Evolutionary conservation across 2,888 invertebrate genomes (phyloP), one percentile per base, ranked within the genome.

Genomic region (Drosophila recens): DNA sequence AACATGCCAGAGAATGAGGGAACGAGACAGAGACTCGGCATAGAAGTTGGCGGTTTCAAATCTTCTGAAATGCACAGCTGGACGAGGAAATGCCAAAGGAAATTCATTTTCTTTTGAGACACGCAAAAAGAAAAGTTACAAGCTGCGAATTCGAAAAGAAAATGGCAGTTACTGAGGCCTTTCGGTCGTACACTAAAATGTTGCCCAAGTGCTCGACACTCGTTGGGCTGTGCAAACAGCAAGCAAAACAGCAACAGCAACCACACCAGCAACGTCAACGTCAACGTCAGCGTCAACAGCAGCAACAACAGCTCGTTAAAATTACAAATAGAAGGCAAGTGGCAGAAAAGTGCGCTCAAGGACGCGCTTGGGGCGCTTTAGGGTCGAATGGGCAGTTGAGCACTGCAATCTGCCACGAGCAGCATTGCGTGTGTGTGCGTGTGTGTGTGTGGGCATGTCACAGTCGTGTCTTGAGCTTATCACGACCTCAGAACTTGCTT

Each of bases 301-400:
- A 8, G 8, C 40, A 64, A 36, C 34, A 48, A 38, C 59, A 52
- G 78, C 83, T 82, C 78, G 83, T 82, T 82, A 83, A 83, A 82
- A 83, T 80, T 87, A 87, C 86, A 86, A 89, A 86, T 89, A 85
- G 85, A 85, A 84, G 85, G 80, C 85, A 87, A 89, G 86, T 86
- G 89, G 82, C 86, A 85, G 82, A 79, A 87, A 89, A 87, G 89
- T 85, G 69, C 85, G 89, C 88, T 87, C 88, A 86, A 86, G 86
- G 89, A 89, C 86, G 70, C 81, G 75, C 73, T 86, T 74, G 79
- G 57, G 36, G 65, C 87, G 73, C 75, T 75, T 86, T 79, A 43
- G 17, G 15, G 57, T 49, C 43, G 30, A 13, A 13, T 17, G 42
- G 48, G 54, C 36, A 13, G 40, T 15, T 36, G 45, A 9, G 17